phyloP scores from a whole-genome alignment of 2,113 vertebrate species.

The Cryptomyrus ogoouensis region DNA sequence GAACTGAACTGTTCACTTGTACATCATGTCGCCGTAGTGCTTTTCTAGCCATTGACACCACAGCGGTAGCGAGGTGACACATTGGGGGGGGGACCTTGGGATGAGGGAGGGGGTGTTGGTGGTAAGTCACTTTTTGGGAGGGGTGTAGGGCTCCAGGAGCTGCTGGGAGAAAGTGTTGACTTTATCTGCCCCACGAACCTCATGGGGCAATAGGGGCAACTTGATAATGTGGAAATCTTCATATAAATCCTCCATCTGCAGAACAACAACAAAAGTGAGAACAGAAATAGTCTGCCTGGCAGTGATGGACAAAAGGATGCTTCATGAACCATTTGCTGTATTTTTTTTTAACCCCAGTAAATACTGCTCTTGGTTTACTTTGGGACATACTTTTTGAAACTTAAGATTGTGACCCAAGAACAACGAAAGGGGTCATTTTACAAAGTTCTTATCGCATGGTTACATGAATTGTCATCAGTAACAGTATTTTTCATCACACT shows the following conservation, averaged over 20 bases:
- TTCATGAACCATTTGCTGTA: not conserved
- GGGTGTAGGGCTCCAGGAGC: constrained; percentile 84
- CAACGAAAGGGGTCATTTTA: too few species aligned
- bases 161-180: constrained; percentile 87
- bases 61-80: not conserved
- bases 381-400: not conserved
- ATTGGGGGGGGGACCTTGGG: not conserved
- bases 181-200: constrained; percentile 83
- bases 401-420: too few species aligned
- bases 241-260: constrained; percentile 89
- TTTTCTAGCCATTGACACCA: not conserved
- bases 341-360: not conserved
- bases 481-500: too few species aligned
- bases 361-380: not conserved
- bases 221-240: constrained; percentile 95
- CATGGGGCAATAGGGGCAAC: constrained; percentile 83
- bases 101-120: constrained; percentile 9
- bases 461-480: too few species aligned
- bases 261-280: not conserved
- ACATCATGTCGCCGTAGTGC: not conserved
- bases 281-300: not conserved
- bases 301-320: not conserved
- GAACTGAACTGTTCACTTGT: not conserved
- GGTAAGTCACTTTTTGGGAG: constrained; percentile 69
- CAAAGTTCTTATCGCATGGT: too few species aligned